Conservation (phyloP, 37 sponge, comb jelly and placozoan genomes). For the Aphrocallistes beatrix region DNA sequence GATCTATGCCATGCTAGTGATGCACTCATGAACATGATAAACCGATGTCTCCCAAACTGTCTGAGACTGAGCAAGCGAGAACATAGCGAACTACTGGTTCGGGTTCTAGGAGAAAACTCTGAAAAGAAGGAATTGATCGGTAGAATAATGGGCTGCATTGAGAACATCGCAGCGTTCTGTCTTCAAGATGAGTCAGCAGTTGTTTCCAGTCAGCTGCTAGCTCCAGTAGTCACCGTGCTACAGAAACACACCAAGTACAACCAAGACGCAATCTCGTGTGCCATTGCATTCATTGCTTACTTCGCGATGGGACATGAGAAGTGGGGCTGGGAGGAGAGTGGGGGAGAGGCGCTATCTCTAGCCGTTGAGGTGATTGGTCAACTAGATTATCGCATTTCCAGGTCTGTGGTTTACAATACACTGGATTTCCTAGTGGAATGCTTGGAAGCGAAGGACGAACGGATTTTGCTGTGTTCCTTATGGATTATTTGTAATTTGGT, state of each 20-base stretch:
- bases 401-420: background rate
- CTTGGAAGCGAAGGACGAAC: background rate
- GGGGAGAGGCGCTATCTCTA: background rate
- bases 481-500: background rate
- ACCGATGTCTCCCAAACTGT: background rate
- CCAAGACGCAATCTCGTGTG: background rate
- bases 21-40: background rate
- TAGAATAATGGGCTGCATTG: background rate
- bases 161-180: constrained; percentile 8
- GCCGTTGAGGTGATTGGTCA: background rate
- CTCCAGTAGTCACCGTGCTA: background rate
- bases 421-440: background rate
- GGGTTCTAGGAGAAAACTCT: background rate
- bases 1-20: background rate
- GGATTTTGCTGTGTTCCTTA: background rate
- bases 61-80: background rate
- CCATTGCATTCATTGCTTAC: background rate
- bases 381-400: background rate
- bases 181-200: background rate
- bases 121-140: background rate
- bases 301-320: background rate
- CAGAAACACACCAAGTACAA: background rate
- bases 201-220: background rate
- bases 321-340: constrained; percentile 1
- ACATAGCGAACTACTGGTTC: background rate